Evolutionary conservation across 2,888 invertebrate genomes (phyloP).

Genomic region (Lamellibrachia satsuma): DNA sequence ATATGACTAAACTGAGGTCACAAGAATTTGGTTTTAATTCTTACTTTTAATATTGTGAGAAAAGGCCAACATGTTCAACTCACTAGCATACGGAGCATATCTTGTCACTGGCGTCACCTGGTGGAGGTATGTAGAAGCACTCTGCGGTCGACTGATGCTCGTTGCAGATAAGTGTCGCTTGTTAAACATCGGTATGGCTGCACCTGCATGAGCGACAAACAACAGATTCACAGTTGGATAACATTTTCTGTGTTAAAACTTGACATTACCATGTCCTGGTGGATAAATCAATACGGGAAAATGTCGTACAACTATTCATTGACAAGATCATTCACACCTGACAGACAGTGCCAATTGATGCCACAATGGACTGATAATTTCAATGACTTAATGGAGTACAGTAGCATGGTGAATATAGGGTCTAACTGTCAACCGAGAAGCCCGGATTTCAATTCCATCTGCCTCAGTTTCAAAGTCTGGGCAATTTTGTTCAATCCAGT

Average conservation of each 20-base stretch:
- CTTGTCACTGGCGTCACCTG: conserved; percentile 26
- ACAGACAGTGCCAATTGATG: not conserved
- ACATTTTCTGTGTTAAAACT: not conserved
- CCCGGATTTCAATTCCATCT: too few relatives aligned
- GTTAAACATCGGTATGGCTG: not conserved
- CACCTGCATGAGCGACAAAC: not conserved
- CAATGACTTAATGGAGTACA: not conserved
- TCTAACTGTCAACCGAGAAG: too few relatives aligned
- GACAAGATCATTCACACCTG: not conserved
- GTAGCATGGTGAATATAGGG: not conserved
- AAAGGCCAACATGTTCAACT: not conserved
- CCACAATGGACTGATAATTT: not conserved
- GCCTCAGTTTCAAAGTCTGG: too few relatives aligned
- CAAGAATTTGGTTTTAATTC: not conserved
- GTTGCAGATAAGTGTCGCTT: conserved; percentile 7
- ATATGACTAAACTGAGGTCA: too few relatives aligned
- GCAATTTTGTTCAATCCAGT: too few relatives aligned
- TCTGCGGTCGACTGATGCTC: conserved; percentile 8
- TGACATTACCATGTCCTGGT: not conserved
- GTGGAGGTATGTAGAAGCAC: not conserved
- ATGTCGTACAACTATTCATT: too few relatives aligned
- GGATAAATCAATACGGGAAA: too few relatives aligned
- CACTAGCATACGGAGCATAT: conserved; percentile 31
- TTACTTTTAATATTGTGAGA: not conserved
- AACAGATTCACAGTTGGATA: not conserved